Percentiles rank a stretch among this genome's conserved stretches.
Evolutionary conservation across 2,113 vertebrate species (phyloP).

Genomic region (Larimichthys polyactis): DNA sequence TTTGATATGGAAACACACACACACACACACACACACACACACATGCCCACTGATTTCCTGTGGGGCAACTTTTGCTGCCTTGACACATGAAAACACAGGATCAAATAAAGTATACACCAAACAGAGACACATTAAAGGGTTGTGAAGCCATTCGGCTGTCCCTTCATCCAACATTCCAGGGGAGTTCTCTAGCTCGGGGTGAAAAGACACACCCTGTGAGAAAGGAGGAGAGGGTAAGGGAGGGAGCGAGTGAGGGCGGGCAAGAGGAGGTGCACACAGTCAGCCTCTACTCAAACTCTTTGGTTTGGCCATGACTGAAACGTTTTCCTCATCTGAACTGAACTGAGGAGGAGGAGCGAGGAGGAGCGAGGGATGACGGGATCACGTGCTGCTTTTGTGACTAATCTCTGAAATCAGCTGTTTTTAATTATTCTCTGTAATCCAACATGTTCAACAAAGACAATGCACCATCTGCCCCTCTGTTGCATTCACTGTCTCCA

Average conservation of each 20-base stretch:
- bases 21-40: not conserved
- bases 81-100: not conserved
- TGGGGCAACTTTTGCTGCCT: not conserved
- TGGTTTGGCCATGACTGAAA: not conserved
- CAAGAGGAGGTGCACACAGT: not conserved
- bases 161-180: constrained; percentile 53
- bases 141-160: constrained; percentile 16
- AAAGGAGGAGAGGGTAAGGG: constrained; percentile 1
- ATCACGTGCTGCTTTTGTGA: not conserved
- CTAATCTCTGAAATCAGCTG: not conserved
- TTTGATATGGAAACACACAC: not conserved
- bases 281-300: not conserved
- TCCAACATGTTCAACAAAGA: not conserved
- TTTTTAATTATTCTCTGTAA: not conserved
- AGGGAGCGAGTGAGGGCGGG: not conserved
- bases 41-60: not conserved
- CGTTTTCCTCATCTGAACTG: constrained; percentile 17
- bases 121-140: constrained; percentile 11
- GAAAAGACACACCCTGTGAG: constrained; percentile 55
- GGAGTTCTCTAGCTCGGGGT: constrained; percentile 44
- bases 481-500: not conserved
- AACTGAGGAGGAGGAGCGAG: not conserved
- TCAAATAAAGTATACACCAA: not conserved
- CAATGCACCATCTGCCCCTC: not conserved
- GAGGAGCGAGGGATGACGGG: not conserved